A percentile compares a stretch with the other conserved stretches of the same genome.
These are phyloP conservation scores for Liodrosophila aerea DNA, from an alignment of 2,888 invertebrate species.

Conservation along the genomic window DNA sequence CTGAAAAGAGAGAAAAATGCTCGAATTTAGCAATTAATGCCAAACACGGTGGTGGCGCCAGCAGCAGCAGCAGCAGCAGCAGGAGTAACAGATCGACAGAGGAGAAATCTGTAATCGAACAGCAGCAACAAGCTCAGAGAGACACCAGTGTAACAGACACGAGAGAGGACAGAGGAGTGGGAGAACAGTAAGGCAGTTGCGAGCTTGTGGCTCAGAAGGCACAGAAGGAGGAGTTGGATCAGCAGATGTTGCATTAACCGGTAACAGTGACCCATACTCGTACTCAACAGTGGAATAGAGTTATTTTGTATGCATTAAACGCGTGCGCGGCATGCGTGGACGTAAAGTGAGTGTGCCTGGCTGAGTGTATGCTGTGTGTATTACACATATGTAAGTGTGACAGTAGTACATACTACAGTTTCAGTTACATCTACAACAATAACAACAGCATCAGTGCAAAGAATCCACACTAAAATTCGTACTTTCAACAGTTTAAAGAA, in stretches of 20 bases:
- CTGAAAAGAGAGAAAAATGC: conserved; percentile 48
- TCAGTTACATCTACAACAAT: conserved; percentile 23
- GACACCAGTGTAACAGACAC: conserved; percentile 3
- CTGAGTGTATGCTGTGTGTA: not conserved
- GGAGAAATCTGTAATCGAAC: conserved; percentile 48
- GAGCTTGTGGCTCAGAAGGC: conserved; percentile 5
- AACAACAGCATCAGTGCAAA: conserved; percentile 5
- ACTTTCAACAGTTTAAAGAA: conserved; percentile 27
- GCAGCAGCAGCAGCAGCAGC: conserved; percentile 21
- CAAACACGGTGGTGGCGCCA: conserved; percentile 41
- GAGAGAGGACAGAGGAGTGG: conserved; percentile 5
- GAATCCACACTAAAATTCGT: conserved; percentile 15
- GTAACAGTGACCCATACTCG: not conserved
- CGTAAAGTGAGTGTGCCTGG: conserved; percentile 49
- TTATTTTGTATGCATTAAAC: conserved; percentile 56
- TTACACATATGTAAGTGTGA: conserved; percentile 21
- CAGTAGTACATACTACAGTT: conserved; percentile 16
- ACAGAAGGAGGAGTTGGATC: not conserved
- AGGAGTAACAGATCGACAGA: conserved; percentile 34
- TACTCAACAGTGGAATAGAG: conserved; percentile 10
- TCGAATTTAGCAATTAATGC: conserved; percentile 63
- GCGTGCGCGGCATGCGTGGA: conserved; percentile 71
- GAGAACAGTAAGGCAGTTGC: conserved; percentile 18
- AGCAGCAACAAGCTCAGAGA: conserved; percentile 16
- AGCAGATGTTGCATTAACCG: not conserved